These are phyloP conservation scores for Campoletis sonorensis DNA, from an alignment of 1,140 invertebrate genomes.

Conservation along the genomic window DNA sequence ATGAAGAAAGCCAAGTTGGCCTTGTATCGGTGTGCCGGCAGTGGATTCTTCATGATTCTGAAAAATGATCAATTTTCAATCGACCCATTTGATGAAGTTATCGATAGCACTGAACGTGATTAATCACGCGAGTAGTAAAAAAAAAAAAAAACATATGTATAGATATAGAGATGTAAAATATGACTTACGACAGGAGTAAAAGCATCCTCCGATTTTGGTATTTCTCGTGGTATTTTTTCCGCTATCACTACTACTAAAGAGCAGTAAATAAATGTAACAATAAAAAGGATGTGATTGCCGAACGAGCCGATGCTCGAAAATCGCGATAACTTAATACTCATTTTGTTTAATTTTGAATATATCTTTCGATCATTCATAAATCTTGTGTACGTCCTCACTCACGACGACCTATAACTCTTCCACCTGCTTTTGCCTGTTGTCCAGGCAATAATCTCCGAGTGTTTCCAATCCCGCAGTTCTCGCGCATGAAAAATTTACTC, in stretches of 20 bases:
- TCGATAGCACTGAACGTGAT: neutral
- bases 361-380: too few relatives aligned
- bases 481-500: too few relatives aligned
- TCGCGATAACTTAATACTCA: conserved; percentile 4
- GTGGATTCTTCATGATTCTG: conserved; percentile 55
- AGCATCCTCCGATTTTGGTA: conserved; percentile 16
- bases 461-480: too few relatives aligned
- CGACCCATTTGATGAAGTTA: neutral
- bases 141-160: neutral
- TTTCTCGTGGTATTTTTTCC: conserved; percentile 20
- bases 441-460: too few relatives aligned
- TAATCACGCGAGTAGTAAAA: neutral
- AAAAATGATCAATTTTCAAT: conserved; percentile 43
- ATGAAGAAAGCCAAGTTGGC: conserved; percentile 89
- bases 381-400: too few relatives aligned
- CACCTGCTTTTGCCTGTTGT: too few relatives aligned
- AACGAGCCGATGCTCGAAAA: neutral
- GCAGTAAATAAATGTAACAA: conserved; percentile 14
- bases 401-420: too few relatives aligned
- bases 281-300: neutral
- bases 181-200: conserved; percentile 19
- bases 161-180: conserved; percentile 4
- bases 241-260: neutral
- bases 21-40: conserved; percentile 43
- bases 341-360: neutral